Evolutionary conservation across 2,888 invertebrate species (phyloP).

Genomic region (Microctonus aethiopoides): DNA sequence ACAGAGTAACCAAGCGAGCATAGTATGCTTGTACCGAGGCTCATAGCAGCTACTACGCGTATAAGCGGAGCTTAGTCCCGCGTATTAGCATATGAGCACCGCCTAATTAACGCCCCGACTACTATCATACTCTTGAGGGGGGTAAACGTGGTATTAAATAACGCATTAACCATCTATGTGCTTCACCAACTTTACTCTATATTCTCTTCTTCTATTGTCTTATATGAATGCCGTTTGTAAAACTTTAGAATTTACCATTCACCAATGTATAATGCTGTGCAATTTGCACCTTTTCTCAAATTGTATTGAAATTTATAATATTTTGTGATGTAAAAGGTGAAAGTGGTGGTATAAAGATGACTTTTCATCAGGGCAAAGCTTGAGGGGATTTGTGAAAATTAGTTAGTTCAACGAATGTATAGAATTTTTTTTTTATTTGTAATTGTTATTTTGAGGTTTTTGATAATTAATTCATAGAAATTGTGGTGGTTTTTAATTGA

Average conservation of each 20-base stretch:
- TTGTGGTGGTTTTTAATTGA: too few species aligned
- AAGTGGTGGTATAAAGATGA: too few species aligned
- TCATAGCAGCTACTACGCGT: conserved; percentile 60
- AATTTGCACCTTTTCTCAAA: too few species aligned
- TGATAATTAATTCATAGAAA: too few species aligned
- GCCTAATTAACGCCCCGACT: conserved; percentile 64
- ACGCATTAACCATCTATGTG: conserved; percentile 57
- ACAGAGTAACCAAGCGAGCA: conserved; percentile 50
- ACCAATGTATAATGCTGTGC: neutral
- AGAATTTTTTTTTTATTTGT: too few species aligned
- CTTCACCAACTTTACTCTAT: conserved; percentile 45
- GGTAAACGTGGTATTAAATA: conserved; percentile 52
- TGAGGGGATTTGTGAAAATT: too few species aligned
- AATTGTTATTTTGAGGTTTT: too few species aligned
- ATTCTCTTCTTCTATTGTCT: conserved; percentile 55
- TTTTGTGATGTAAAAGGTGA: too few species aligned
- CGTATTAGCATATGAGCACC: conserved; percentile 65
- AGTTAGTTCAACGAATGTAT: too few species aligned
- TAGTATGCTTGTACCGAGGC: conserved; percentile 61
- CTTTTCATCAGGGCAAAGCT: too few species aligned
- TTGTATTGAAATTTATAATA: too few species aligned
- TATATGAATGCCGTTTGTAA: conserved; percentile 62
- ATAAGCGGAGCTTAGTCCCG: conserved; percentile 63
- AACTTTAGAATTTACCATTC: conserved; percentile 44
- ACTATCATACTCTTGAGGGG: conserved; percentile 34